Evolutionary conservation across 2,113 vertebrate genomes (phyloP).

Genomic region (Apodemus sylvaticus): DNA sequence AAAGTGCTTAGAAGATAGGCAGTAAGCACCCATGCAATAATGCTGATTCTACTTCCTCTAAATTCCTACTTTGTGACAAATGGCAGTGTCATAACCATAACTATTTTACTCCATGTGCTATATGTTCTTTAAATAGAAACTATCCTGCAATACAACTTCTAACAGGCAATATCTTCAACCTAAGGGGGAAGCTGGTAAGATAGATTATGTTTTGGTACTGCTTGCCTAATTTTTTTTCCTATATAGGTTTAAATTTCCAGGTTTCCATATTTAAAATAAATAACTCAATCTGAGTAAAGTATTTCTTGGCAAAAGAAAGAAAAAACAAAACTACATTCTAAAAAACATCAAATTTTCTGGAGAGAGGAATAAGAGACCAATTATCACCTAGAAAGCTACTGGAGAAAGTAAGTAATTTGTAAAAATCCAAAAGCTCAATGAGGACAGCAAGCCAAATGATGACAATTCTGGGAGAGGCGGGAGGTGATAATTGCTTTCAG

Average conservation of each 20-base stretch:
- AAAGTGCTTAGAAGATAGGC: neutral
- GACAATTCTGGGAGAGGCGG: neutral
- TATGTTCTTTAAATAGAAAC: conserved; percentile 36
- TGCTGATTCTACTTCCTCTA: neutral
- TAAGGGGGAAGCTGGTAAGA: neutral
- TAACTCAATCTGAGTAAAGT: neutral
- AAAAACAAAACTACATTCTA: conserved; percentile 19
- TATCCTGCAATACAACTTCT: neutral
- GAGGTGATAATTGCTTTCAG: neutral
- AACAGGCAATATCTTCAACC: conserved; percentile 43
- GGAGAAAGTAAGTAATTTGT: conserved; percentile 32
- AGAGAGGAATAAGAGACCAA: neutral
- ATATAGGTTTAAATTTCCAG: neutral
- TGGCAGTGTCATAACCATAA: neutral
- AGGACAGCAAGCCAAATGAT: neutral
- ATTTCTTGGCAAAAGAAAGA: neutral
- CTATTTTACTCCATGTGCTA: neutral
- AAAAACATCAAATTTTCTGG: conserved; percentile 46
- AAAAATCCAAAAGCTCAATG: neutral
- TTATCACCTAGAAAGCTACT: conserved; percentile 11
- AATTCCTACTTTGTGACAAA: conserved; percentile 23
- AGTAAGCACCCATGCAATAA: neutral
- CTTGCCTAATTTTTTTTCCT: conserved; percentile 29
- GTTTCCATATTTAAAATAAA: conserved; percentile 43
- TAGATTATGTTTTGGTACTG: conserved; percentile 14